Conservation (phyloP, 2,888 invertebrate species). For the Cetonia aurata region DNA sequence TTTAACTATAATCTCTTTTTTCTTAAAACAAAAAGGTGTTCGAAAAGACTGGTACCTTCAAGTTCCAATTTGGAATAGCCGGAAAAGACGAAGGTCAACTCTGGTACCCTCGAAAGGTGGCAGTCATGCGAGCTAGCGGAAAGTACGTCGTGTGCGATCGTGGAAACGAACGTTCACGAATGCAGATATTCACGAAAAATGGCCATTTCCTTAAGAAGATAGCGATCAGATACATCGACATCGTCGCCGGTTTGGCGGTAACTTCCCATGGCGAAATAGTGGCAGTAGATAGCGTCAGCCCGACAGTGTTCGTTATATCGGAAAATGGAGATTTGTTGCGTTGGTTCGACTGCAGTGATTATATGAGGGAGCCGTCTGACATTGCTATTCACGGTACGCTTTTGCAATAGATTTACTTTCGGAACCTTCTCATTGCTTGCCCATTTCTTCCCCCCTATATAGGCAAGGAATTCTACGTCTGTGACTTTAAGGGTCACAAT, state of each 20-base stretch:
- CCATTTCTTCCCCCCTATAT: slow-evolving; percentile 56
- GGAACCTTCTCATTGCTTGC: neutral
- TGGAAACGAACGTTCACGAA: slow-evolving; percentile 94
- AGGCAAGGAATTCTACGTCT: slow-evolving; percentile 95
- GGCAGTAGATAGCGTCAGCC: slow-evolving; percentile 97
- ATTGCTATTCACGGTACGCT: slow-evolving; percentile 90
- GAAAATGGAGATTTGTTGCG: slow-evolving; percentile 92
- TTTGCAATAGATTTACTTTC: neutral
- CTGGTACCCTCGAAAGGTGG: slow-evolving; percentile 97
- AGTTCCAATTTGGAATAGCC: slow-evolving; percentile 94
- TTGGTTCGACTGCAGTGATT: slow-evolving; percentile 98
- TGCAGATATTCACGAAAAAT: slow-evolving; percentile 97
- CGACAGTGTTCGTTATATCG: slow-evolving; percentile 94
- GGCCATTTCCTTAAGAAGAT: slow-evolving; percentile 97
- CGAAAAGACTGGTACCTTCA: slow-evolving; percentile 92
- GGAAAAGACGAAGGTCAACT: slow-evolving; percentile 97
- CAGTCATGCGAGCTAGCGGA: slow-evolving; percentile 87
- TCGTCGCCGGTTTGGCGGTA: slow-evolving; percentile 94
- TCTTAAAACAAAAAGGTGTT: slow-evolving; percentile 78
- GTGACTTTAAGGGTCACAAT: slow-evolving; percentile 98
- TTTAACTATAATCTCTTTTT: neutral
- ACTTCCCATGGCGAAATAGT: slow-evolving; percentile 94
- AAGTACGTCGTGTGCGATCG: slow-evolving; percentile 98
- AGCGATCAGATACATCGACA: slow-evolving; percentile 88
- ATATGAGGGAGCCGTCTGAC: slow-evolving; percentile 98